These are phyloP conservation scores for Oreochromis tanganicae DNA, from an alignment of 2,113 vertebrate species.

Conservation along the genomic window DNA sequence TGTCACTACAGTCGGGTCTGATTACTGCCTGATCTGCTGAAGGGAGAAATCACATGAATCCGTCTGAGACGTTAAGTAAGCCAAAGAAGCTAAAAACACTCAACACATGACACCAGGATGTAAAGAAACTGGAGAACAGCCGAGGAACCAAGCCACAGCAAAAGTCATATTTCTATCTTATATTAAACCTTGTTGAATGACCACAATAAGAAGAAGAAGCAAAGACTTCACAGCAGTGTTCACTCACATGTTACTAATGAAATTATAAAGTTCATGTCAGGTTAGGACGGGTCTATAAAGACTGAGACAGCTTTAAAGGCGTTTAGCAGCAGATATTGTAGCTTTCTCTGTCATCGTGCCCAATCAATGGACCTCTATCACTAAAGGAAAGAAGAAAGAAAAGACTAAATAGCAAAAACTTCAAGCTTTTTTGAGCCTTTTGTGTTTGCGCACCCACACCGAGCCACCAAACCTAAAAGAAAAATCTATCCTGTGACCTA, in stretches of 20 bases:
- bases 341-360: too few species aligned
- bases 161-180: neutral
- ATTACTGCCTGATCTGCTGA: neutral
- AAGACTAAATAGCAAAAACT: neutral
- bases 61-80: neutral
- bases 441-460: neutral
- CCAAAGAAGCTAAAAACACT: neutral
- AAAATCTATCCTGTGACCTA: neutral
- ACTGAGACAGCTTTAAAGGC: neutral
- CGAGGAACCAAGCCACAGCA: accelerated
- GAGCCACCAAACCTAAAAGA: neutral
- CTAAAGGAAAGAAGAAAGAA: neutral
- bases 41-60: neutral
- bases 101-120: neutral
- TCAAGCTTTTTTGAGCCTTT: neutral
- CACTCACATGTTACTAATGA: neutral
- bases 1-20: neutral
- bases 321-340: neutral
- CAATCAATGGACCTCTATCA: neutral
- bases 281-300: neutral
- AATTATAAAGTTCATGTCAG: neutral
- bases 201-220: neutral
- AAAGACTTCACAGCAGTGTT: neutral
- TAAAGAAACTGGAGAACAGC: neutral
- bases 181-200: neutral